These are phyloP conservation scores for Morone saxatilis DNA, from an alignment of 2,113 vertebrate species.

Conservation along the genomic window DNA sequence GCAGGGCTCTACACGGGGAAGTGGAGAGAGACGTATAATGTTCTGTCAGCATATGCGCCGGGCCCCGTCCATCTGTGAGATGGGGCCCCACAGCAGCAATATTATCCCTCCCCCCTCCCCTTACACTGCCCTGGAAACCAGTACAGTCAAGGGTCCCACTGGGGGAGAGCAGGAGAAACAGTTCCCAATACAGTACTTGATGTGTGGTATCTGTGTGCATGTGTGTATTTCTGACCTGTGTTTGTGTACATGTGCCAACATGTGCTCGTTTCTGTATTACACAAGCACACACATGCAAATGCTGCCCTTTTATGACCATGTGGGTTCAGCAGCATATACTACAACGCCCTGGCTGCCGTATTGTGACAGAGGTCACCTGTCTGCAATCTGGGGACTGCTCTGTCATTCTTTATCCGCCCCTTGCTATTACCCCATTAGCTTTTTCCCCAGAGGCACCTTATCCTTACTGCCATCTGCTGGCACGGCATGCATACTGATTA, in stretches of 20 bases:
- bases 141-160: constrained; percentile 39
- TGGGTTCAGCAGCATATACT: constrained; percentile 36
- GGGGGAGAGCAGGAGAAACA: constrained; percentile 7
- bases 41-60: constrained; percentile 79
- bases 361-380: constrained; percentile 77
- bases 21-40: constrained; percentile 68
- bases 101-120: constrained; percentile 38
- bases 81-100: constrained; percentile 65
- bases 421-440: constrained; percentile 64
- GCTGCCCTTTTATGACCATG: constrained; percentile 59
- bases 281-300: constrained; percentile 59
- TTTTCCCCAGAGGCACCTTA: constrained; percentile 72
- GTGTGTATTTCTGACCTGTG: constrained; percentile 19
- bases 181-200: constrained; percentile 11
- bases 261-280: constrained; percentile 34
- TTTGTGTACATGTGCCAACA: constrained; percentile 30
- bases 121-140: constrained; percentile 57
- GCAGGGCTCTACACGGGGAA: constrained; percentile 56
- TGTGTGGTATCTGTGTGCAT: constrained; percentile 10
- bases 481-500: constrained; percentile 68
- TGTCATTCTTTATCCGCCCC: constrained; percentile 54
- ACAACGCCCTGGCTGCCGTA: constrained; percentile 38
- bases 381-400: constrained; percentile 63
- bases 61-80: constrained; percentile 76
- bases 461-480: constrained; percentile 80